A percentile compares a stretch with the other conserved stretches of the same genome.
Evolutionary conservation across 53 echinoderm and acorn worm species (phyloP).

Genomic region (Antedon mediterranea): DNA sequence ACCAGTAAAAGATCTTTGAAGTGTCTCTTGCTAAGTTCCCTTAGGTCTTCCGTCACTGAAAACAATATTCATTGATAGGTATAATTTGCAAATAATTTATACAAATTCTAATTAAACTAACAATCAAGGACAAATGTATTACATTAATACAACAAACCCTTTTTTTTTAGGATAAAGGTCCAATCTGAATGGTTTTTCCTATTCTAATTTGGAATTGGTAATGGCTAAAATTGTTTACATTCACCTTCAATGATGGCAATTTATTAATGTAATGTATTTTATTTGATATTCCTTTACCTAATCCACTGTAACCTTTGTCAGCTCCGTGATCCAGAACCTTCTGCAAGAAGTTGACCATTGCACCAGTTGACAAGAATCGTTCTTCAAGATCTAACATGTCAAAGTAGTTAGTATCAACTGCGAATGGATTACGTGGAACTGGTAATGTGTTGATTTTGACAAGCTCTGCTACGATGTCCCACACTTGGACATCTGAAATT

Average conservation of each 20-base stretch:
- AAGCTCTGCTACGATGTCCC: constrained; percentile 73
- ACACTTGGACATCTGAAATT: constrained; percentile 38
- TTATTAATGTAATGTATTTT: too few relatives aligned
- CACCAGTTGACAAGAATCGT: constrained; percentile 53
- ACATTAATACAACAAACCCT: too few relatives aligned
- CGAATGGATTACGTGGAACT: constrained; percentile 62
- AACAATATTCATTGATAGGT: constrained; percentile 1
- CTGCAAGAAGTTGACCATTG: constrained; percentile 67
- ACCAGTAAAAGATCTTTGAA: constrained; percentile 31
- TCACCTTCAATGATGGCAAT: too few relatives aligned
- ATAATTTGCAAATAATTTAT: too few relatives aligned
- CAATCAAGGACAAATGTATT: too few relatives aligned
- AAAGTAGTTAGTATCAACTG: constrained; percentile 59
- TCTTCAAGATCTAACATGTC: constrained; percentile 29
- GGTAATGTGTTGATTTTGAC: constrained; percentile 73
- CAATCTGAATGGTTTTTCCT: too few relatives aligned
- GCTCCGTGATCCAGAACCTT: constrained; percentile 32
- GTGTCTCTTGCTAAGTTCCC: constrained; percentile 53
- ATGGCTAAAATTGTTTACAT: too few relatives aligned
- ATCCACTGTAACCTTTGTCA: constrained; percentile 58
- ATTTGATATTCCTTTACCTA: constrained; percentile 28
- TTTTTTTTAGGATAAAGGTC: too few relatives aligned
- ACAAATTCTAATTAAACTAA: too few relatives aligned
- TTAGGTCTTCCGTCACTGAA: constrained; percentile 70
- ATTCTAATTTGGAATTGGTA: too few relatives aligned